Base-by-base conservation (phyloP, 2,113 vertebrate species). In the Dinomys branickii region DNA sequence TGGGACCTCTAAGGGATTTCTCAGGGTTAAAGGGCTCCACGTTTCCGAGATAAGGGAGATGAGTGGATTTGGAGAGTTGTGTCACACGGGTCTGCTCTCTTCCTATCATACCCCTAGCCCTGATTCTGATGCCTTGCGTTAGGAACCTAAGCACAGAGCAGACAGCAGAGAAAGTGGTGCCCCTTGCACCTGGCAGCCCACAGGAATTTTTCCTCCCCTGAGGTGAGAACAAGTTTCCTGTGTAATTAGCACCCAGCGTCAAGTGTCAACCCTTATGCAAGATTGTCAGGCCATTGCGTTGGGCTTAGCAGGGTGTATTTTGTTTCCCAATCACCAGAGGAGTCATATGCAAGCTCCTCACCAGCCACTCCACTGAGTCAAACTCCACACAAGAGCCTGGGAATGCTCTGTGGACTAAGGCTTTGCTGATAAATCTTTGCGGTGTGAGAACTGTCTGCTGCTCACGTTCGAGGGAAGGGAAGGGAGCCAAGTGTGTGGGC, bases 131-230 rank as follows among this genome's bases (percentile, higher is more conserved):
- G 50, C 84, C 71, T 80, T 38, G 4, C 10, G 30, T 8, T 50
- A 84, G 13, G 35, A 78, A 13, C 63, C 78, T 24, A 6, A 58
- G 63, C 73, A 63, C 71, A 22, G 5, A 85, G 69, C 50, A 90
- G 86, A 50, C 4, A 9, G 69, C 44, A 50, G 75, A 61, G 92
- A 92, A 94, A 96, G 96, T 73, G n/a, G 16, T 19, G 2, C 63
- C 71, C 26, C 91, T 59, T 77, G 6, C 52, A 22, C 56, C 82
- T 28, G 81, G 59, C 50, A 3, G n/a, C 61, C 30, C 47, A 17
- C 30, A 28, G 82, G 71, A 20, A 19, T 50, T 3, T 77, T 78
- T 58, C 71, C 50, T 89, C 73, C 73, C 67, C 88, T 19, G 67
- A 89, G 65, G 84, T 54, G 67, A 69, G 67, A n/a, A 38, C 28